Base-by-base conservation (phyloP, 2,888 invertebrate genomes). In the Drosophila anomelani region DNA sequence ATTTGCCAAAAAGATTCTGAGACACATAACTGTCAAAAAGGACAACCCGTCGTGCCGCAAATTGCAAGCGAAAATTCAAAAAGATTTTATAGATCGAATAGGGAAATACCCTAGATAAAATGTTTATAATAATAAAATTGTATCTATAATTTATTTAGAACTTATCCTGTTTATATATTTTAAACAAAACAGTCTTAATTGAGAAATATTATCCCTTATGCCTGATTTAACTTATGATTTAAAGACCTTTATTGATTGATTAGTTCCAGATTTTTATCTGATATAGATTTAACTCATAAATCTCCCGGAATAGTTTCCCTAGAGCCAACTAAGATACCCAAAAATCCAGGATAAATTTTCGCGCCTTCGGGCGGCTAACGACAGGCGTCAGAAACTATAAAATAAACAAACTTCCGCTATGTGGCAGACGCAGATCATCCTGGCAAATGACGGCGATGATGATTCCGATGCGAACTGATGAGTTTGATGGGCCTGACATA, bases 401-500 rank as follows among this genome's bases (percentile, higher is more conserved):
- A 91, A 91, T 91, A 89, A 91, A 84, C 89, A 88, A 91, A 90
- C 91, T 91, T 91, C 91, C 91, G 91, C 71, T 76, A 36, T 44
- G 66, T 46, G 60, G 60, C 70, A 36, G 59, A 59, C 57, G 67
- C 59, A 63, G 72, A 62, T 71, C 75, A 63, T 70, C 55, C 68
- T 53, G 55, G 64, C 61, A 61, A 38, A 63, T 61, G 57, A 51
- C 64, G 43, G 63, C 43, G 39, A 58, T 81, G 84, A 86, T 86
- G 81, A 70, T 47, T 69, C 36, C 67, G 70, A 47, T 69, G 70
- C 67, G 56, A 83, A 81, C 82, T 80, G 81, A 80, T 83, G 80
- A 90, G 80, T 82, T 92, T 92, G 92, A 92, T 92, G 92, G 90
- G 91, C 90, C 92, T 92, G 92, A 92, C 92, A 92, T 92, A 92